phyloP scores from a whole-genome alignment of 2,888 invertebrate genomes.

The Tiliacea aurago region DNA sequence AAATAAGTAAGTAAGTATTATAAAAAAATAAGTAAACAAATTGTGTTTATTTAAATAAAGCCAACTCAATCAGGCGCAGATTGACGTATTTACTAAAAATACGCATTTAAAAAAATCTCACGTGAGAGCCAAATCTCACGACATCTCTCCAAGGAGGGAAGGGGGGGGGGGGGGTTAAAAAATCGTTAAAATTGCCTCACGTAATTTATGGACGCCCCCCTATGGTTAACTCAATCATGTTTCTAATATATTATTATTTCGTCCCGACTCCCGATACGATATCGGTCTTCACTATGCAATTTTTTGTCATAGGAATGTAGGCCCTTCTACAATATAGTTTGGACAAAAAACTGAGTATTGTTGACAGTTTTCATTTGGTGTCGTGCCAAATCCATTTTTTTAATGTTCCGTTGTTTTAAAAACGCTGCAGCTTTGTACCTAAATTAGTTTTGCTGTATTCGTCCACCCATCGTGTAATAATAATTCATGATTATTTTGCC shows the following conservation, averaged over 20 bases:
- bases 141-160: no score
- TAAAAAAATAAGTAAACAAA: no score
- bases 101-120: no score
- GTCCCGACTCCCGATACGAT: background rate
- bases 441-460: conserved; percentile 26
- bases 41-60: no score
- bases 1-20: no score
- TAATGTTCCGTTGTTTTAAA: conserved; percentile 27
- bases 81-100: no score
- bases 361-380: conserved; percentile 66
- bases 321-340: conserved; percentile 44
- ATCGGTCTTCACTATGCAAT: conserved; percentile 3
- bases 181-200: no score
- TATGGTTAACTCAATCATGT: conserved; percentile 11
- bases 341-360: conserved; percentile 38
- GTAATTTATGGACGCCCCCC: no score
- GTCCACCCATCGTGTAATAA: conserved; percentile 8
- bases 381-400: conserved; percentile 61
- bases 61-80: no score
- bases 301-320: conserved; percentile 25
- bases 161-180: no score
- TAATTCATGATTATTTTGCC: conserved; percentile 23
- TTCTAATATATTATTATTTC: conserved; percentile 1
- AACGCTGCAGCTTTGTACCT: conserved; percentile 11
- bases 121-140: no score